A percentile compares a stretch with the other conserved stretches of the same genome.
phyloP scores from a whole-genome alignment of 2,113 vertebrate species.

The Perca flavescens region DNA sequence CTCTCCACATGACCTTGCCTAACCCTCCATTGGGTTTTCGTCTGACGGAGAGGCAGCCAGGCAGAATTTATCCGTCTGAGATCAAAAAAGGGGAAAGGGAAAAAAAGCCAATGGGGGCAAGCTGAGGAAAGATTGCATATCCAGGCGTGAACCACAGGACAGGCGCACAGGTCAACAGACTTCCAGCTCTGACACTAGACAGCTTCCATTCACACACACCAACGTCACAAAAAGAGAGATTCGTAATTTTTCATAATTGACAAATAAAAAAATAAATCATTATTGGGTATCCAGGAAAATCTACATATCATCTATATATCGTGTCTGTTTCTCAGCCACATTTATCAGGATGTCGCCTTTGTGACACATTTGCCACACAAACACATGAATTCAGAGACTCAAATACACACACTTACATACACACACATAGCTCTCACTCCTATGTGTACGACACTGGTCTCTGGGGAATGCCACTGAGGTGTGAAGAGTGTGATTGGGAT shows the following conservation, averaged over 20 bases:
- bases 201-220: constrained; percentile 10
- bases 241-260: neutral
- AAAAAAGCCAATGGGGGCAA: constrained; percentile 40
- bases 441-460: constrained; percentile 56
- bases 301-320: neutral
- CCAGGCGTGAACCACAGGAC: constrained; percentile 70
- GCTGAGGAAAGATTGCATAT: constrained; percentile 72
- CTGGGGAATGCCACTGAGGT: constrained; percentile 62
- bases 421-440: constrained; percentile 15
- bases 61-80: constrained; percentile 82
- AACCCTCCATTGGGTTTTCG: constrained; percentile 68
- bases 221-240: constrained; percentile 5
- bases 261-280: neutral
- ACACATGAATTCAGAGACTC: constrained; percentile 5
- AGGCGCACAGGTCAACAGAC: constrained; percentile 69
- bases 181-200: constrained; percentile 36
- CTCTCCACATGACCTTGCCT: constrained; percentile 65
- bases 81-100: constrained; percentile 67
- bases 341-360: neutral
- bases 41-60: constrained; percentile 65
- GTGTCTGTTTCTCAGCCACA: neutral
- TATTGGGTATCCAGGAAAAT: neutral
- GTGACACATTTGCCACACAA: constrained; percentile 2
- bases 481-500: constrained; percentile 78
- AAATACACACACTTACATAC: constrained; percentile 18